These are phyloP conservation scores for Notodonta dromedarius DNA, from an alignment of 2,888 invertebrate genomes.

Conservation along the genomic window DNA sequence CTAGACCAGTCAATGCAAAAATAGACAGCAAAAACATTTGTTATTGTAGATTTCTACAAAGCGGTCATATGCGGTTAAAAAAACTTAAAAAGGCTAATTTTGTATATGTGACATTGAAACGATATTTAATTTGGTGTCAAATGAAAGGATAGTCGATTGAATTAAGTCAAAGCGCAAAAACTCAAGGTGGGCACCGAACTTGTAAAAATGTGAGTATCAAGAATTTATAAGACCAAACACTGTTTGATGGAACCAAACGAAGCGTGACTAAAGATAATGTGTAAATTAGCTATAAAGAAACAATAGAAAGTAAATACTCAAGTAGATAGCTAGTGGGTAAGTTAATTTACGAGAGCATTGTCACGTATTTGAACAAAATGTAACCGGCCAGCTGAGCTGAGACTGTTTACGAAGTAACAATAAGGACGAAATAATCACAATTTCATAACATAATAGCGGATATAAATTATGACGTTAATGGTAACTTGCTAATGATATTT, in stretches of 20 bases:
- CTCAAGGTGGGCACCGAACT: conserved; percentile 50
- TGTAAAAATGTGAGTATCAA: conserved; percentile 48
- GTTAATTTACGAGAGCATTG: conserved; percentile 38
- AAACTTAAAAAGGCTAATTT: not conserved
- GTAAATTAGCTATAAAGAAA: conserved; percentile 55
- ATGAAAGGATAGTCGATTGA: conserved; percentile 43
- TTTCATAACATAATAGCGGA: conserved; percentile 23
- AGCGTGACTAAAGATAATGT: conserved; percentile 66
- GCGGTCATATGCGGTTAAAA: not conserved
- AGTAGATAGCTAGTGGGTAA: conserved; percentile 21
- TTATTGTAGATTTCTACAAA: too few relatives aligned
- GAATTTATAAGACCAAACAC: conserved; percentile 50
- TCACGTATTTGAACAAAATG: conserved; percentile 25
- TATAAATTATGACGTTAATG: conserved; percentile 25
- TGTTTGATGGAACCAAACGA: conserved; percentile 57
- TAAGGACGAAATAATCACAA: conserved; percentile 34
- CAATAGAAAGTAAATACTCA: conserved; percentile 54
- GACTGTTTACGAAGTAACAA: conserved; percentile 41
- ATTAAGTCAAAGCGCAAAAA: conserved; percentile 30
- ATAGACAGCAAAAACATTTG: not conserved
- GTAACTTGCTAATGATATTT: conserved; percentile 28
- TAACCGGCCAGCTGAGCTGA: conserved; percentile 47
- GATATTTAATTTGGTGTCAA: conserved; percentile 31
- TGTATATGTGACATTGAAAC: conserved; percentile 32
- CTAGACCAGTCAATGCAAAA: not conserved